A percentile compares a stretch with the other conserved stretches of the same genome.
phyloP scores from a whole-genome alignment of 2,113 vertebrate genomes.

The Ictalurus punctatus region DNA sequence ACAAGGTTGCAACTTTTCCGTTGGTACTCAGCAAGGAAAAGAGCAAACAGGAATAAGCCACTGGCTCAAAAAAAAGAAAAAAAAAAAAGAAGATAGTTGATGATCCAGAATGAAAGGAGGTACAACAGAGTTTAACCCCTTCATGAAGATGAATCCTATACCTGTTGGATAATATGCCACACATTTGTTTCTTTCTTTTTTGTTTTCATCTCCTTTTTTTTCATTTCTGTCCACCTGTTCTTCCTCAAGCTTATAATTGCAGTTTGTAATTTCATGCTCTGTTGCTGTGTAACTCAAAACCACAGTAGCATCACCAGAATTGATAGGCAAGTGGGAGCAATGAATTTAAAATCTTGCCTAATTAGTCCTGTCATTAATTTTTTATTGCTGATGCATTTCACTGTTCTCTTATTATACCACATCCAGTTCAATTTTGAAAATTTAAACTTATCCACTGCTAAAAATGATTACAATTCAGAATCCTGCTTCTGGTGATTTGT shows the following conservation, averaged over 20 bases:
- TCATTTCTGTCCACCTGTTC: neutral
- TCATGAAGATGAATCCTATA: neutral
- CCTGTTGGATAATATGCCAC: neutral
- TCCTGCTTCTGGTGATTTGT: neutral
- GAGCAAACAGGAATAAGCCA: neutral
- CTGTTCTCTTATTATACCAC: neutral
- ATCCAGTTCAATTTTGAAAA: neutral
- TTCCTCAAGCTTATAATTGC: conserved; percentile 47
- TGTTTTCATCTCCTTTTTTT: neutral
- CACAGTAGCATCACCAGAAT: conserved; percentile 54
- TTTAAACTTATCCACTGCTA: neutral
- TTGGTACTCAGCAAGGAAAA: neutral
- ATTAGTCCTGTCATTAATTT: conserved; percentile 20
- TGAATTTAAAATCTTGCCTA: conserved; percentile 25
- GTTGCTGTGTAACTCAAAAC: conserved; percentile 71
- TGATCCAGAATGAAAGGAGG: neutral
- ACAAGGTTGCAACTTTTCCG: neutral
- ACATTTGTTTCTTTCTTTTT: neutral
- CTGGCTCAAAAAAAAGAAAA: neutral
- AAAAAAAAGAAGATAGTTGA: neutral
- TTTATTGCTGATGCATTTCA: neutral
- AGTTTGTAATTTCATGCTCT: conserved; percentile 69
- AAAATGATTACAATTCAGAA: neutral
- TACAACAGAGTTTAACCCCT: neutral
- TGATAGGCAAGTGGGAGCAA: conserved; percentile 61